Conservation (phyloP, 1,140 invertebrate genomes). For the Caenorhabditis remanei region DNA sequence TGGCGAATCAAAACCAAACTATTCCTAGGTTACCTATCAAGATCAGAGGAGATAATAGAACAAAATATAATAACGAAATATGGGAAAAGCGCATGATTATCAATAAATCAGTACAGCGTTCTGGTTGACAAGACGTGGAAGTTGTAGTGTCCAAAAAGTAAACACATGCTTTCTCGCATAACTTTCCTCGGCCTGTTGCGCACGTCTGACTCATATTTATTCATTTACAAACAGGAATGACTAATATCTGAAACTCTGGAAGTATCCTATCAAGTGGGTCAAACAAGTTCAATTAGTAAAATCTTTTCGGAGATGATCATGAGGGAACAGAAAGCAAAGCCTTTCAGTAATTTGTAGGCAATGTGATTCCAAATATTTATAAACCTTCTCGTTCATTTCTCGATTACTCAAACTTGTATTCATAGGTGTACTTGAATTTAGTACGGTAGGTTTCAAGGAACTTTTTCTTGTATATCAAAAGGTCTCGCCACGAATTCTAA, state of each 20-base stretch:
- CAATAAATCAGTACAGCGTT: slow-evolving; percentile 27
- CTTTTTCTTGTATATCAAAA: too few relatives aligned
- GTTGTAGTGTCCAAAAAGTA: slow-evolving; percentile 48
- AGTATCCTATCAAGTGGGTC: neutral
- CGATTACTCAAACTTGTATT: too few relatives aligned
- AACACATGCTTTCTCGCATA: slow-evolving; percentile 36
- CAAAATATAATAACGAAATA: neutral
- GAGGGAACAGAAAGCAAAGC: too few relatives aligned
- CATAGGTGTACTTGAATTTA: too few relatives aligned
- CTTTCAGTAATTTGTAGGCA: too few relatives aligned
- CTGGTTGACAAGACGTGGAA: neutral
- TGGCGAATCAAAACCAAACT: neutral
- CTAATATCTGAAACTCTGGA: neutral
- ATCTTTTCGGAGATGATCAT: too few relatives aligned
- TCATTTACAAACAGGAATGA: slow-evolving; percentile 2
- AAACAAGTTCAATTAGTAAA: neutral
- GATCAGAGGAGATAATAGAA: neutral
- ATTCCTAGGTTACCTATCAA: neutral
- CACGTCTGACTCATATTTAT: slow-evolving; percentile 54
- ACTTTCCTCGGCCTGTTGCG: slow-evolving; percentile 40
- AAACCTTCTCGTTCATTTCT: too few relatives aligned
- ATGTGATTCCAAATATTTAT: too few relatives aligned
- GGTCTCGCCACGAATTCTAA: too few relatives aligned
- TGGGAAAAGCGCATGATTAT: neutral
- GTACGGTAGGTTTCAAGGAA: too few relatives aligned